Base-by-base conservation (phyloP, 2,888 invertebrate species). In the Microchrysa polita region DNA sequence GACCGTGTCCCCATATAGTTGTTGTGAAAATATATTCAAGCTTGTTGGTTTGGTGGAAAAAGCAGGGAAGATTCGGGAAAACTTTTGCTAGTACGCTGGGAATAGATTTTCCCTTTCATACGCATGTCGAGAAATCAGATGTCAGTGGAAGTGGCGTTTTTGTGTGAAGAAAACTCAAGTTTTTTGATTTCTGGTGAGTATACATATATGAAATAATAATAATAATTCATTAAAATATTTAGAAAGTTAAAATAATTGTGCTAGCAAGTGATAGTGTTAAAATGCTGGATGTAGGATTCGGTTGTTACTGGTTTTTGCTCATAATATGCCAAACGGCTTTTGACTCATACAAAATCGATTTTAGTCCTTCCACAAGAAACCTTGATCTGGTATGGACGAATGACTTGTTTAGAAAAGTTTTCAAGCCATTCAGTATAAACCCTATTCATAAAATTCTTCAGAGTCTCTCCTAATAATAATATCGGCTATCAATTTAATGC, bases 61-160 rank as follows among this genome's bases (percentile, higher is more conserved):
- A 57, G n/a, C 18, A 16, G 57, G 69, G 55, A 69, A 69, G 53
- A 67, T 4, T 16, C 7, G 34, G 20, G 18, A 16, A 10, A 42
- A 34, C 18, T 67, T 55, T 67, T 16, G 52, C 7, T 22, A 14
- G 20, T 34, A 16, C 18, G 10, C 67, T 34, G 10, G 40, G 48
- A 65, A 20, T 7, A 55, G 55, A 20, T 55, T 57, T 34, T 34
- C 27, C 27, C 27, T 34, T 34, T 69, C 40, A 53, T 34, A 69
- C 69, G 69, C 69, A 69, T 69, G 69, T 20, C 69, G 14, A 27
- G 34, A 69, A 69, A 55, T 69, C 69, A 69, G 18, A 69, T 69
- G 69, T 69, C 69, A 69, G 69, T 69, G 55, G 69, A 69, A 69
- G 69, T 69, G 69, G 69, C 57, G 69, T 69, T 40, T n/a, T 69